Percentiles rank a stretch among this genome's conserved stretches.
phyloP scores from a whole-genome alignment of 2,113 vertebrate genomes.

The Ramphastos sulfuratus region DNA sequence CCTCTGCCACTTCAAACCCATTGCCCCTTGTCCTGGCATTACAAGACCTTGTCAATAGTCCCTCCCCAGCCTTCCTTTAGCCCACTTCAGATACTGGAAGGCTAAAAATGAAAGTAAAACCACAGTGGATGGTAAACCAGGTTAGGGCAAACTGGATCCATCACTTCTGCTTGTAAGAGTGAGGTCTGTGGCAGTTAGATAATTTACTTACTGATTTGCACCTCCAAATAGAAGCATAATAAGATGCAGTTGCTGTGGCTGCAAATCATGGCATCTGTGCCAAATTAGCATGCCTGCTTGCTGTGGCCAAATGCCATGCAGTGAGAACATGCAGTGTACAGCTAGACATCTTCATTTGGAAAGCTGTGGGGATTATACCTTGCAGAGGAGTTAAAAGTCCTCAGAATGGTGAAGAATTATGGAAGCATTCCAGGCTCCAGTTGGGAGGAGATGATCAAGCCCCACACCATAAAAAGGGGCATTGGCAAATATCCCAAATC shows the following conservation, averaged over 20 bases:
- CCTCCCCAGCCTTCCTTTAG: too few relatives aligned
- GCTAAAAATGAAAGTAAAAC: not conserved
- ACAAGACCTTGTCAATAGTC: too few relatives aligned
- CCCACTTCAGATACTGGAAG: too few relatives aligned
- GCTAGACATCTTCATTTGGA: conserved; percentile 11
- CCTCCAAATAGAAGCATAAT: not conserved
- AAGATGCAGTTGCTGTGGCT: conserved; percentile 49
- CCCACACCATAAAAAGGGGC: not conserved
- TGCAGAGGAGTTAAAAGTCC: conserved; percentile 51
- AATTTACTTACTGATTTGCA: not conserved
- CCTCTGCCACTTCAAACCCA: too few relatives aligned
- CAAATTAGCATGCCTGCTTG: conserved; percentile 21
- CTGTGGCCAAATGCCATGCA: not conserved
- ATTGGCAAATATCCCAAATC: not conserved
- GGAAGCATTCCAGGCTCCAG: conserved; percentile 1
- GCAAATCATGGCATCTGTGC: conserved; percentile 17
- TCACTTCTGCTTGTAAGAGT: not conserved
- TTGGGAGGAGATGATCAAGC: not conserved
- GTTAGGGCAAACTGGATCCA: not conserved
- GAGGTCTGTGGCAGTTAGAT: not conserved
- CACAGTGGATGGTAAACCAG: not conserved
- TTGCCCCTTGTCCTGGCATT: too few relatives aligned
- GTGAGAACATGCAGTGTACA: not conserved
- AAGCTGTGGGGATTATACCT: conserved; percentile 28
- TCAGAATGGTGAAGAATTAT: not conserved